Conservation (phyloP, 2,113 vertebrate genomes). For the Caracal caracal region DNA sequence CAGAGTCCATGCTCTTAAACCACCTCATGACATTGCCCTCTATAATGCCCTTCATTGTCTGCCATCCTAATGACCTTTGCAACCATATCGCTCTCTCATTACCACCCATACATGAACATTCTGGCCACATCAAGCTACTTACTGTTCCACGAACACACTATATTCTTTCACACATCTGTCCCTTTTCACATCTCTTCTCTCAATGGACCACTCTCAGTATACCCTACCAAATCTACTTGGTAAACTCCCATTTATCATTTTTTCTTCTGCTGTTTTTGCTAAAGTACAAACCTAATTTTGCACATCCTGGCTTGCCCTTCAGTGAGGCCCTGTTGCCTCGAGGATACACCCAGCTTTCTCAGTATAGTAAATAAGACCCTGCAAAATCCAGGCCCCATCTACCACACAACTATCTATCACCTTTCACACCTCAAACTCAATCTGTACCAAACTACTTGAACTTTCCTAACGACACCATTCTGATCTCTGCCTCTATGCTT, state of each 20-base stretch:
- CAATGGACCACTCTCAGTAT: background rate
- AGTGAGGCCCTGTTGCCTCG: background rate
- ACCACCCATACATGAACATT: background rate
- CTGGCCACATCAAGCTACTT: background rate
- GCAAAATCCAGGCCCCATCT: background rate
- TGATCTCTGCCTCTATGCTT: background rate
- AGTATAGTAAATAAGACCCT: background rate
- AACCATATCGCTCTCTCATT: background rate
- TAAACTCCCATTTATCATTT: background rate
- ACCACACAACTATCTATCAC: background rate
- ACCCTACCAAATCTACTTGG: background rate
- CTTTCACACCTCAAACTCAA: background rate
- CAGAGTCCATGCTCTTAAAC: background rate
- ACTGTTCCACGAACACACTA: background rate
- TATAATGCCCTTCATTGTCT: background rate
- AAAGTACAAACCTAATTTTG: slow-evolving; percentile 26
- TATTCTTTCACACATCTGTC: background rate
- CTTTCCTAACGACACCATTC: background rate
- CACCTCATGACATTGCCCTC: background rate
- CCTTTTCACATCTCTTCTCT: background rate
- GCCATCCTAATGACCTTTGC: background rate
- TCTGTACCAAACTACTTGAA: background rate
- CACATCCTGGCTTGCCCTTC: background rate
- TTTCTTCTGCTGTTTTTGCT: slow-evolving; percentile 10
- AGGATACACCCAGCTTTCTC: background rate